Base-by-base conservation (phyloP, 2,113 vertebrate species). In the Morone chrysops region DNA sequence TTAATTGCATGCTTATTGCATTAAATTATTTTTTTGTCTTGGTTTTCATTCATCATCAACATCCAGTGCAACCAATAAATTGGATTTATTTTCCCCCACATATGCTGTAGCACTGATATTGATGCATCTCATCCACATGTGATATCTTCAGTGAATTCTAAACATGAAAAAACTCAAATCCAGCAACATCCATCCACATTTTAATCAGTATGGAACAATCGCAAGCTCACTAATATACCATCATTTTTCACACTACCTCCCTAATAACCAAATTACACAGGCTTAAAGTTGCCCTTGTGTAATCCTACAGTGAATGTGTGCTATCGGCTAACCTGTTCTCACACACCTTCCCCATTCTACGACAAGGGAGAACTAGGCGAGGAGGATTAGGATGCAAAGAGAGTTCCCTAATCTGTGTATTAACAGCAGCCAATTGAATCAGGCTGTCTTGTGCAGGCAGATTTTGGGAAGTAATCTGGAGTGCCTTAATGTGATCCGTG, bases 401-500 rank as follows among this genome's bases (percentile, higher is more conserved):
- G 83, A 92, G 70, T 82, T 87, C 66, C 66, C 80, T 94, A 94
- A 94, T 94, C 90, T 91, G 59, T 83, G 83, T 85, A 91, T 92
- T 93, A 91, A 84, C 86, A 87, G 83, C 78, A 91, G 47, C 79
- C 90, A 88, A 78, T 87, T 94, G 87, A 94, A 93, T 90, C 70
- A 76, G 81, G n/a, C 72, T 68, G 43, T 87, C 84, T 56, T 12
- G 7, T 56, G 48, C 69, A 85, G 85, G 71, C 81, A 88, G 85
- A 90, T 89, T 95, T 90, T 86, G 41, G 74, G 68, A 81, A 69
- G 31, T 90, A 92, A 91, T 93, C 84, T 82, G 53, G 20, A 73
- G 75, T 51, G 73, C 50, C 67, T 87, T 89, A 83, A 78, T 76
- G 82, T 87, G 86, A 89, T 87, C 84, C 75, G 70, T 78, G 63